A percentile compares a stretch with the other conserved stretches of the same genome.
Conservation (phyloP, 2,888 invertebrate genomes). For the Hirtodrosophila histrioides region DNA sequence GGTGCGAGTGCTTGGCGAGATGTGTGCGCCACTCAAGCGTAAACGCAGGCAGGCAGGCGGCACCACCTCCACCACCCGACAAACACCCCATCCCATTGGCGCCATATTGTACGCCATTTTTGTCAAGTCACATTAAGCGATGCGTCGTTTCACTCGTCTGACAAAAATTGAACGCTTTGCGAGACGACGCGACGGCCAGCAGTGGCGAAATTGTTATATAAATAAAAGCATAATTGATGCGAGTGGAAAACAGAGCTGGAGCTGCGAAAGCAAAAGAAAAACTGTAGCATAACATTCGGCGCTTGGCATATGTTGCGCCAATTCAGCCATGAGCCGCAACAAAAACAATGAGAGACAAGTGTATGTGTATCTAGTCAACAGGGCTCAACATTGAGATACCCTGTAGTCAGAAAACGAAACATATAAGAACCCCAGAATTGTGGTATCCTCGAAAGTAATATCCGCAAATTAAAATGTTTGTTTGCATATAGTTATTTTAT, state of each 20-base stretch:
- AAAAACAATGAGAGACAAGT: constrained; percentile 40
- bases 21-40: constrained; percentile 60
- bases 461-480: too few species aligned
- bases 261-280: constrained; percentile 36
- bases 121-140: constrained; percentile 82
- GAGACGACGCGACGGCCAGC: constrained; percentile 33
- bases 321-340: constrained; percentile 72
- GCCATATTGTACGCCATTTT: constrained; percentile 82
- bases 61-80: background rate
- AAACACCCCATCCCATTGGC: constrained; percentile 24
- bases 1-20: constrained; percentile 56
- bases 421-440: background rate
- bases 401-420: constrained; percentile 2
- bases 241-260: constrained; percentile 41
- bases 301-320: constrained; percentile 73
- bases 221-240: constrained; percentile 80
- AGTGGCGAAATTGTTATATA: constrained; percentile 71
- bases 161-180: constrained; percentile 78
- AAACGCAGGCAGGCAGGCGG: constrained; percentile 25
- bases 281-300: constrained; percentile 52
- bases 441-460: too few species aligned
- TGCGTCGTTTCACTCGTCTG: constrained; percentile 64
- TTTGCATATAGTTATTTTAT: too few species aligned
- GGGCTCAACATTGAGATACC: constrained; percentile 15
- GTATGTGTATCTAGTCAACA: background rate